A percentile compares a stretch with the other conserved stretches of the same genome.
Conservation (phyloP, 2,797 vertebrate genomes). For the Propithecus deckenii region DNA sequence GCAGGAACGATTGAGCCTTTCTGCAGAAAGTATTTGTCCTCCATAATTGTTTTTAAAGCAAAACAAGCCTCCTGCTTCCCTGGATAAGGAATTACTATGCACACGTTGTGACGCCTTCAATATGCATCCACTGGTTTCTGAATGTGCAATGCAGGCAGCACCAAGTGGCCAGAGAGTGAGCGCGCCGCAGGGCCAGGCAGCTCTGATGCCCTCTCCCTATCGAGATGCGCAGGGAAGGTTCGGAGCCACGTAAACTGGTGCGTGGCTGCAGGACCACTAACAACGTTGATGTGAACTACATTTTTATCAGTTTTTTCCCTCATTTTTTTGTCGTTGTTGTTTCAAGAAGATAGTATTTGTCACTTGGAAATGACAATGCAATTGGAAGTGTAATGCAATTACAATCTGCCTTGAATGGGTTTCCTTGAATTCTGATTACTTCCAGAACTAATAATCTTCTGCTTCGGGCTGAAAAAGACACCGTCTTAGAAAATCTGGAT, state of each 20-base stretch:
- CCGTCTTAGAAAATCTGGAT: not conserved
- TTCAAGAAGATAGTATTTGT: not conserved
- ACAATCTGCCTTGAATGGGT: not conserved
- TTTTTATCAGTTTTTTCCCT: not conserved
- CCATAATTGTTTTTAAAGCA: slow-evolving; percentile 24
- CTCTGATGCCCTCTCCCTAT: not conserved
- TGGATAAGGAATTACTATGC: not conserved
- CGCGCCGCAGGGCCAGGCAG: too few species aligned
- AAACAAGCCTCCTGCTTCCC: not conserved
- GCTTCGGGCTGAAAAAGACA: not conserved
- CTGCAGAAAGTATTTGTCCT: not conserved
- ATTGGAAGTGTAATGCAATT: not conserved
- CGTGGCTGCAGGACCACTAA: too few species aligned
- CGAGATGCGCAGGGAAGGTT: rapidly evolving
- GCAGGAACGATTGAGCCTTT: not conserved
- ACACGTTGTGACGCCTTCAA: not conserved
- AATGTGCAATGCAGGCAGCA: not conserved
- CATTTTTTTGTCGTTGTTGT: not conserved
- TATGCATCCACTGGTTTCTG: not conserved
- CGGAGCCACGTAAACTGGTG: rapidly evolving
- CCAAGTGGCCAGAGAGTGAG: not conserved
- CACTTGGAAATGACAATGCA: not conserved
- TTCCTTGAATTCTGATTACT: slow-evolving; percentile 11
- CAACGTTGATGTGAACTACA: rapidly evolving
- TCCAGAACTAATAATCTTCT: not conserved